Percentiles rank a stretch among this genome's conserved stretches.
phyloP scores from a whole-genome alignment of 2,888 invertebrate species.

The Dendrolimus houi region DNA sequence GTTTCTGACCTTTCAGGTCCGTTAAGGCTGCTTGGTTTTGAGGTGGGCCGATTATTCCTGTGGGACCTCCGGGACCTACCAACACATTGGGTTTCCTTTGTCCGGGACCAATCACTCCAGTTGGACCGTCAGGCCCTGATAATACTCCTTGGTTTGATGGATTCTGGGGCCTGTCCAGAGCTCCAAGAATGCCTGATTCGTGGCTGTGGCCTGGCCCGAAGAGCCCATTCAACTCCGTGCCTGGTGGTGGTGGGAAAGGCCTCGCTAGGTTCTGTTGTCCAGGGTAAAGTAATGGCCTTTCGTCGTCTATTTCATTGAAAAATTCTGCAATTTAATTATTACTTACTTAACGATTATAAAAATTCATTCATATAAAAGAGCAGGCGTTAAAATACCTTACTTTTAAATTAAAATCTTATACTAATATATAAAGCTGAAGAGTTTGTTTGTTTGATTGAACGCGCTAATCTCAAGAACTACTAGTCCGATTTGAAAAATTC shows the following conservation, averaged over 20 bases:
- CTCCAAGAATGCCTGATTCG: slow-evolving; percentile 13
- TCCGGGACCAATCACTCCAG: slow-evolving; percentile 25
- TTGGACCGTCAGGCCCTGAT: slow-evolving; percentile 55
- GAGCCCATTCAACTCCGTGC: slow-evolving; percentile 12
- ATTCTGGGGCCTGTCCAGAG: slow-evolving; percentile 12
- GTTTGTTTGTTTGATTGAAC: too few relatives aligned
- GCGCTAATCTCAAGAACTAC: too few relatives aligned
- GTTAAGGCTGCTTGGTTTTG: not conserved
- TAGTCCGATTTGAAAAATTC: too few relatives aligned
- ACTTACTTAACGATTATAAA: too few relatives aligned
- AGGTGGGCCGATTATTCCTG: slow-evolving; percentile 29
- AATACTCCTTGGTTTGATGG: slow-evolving; percentile 36
- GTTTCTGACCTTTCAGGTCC: slow-evolving; percentile 4
- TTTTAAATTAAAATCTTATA: too few relatives aligned
- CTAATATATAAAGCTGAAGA: too few relatives aligned
- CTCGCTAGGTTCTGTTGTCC: slow-evolving; percentile 25
- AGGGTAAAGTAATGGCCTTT: slow-evolving; percentile 41
- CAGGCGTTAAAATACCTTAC: too few relatives aligned
- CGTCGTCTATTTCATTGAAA: slow-evolving; percentile 55
- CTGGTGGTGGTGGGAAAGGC: slow-evolving; percentile 30
- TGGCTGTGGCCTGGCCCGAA: slow-evolving; percentile 22
- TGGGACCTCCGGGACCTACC: slow-evolving; percentile 54
- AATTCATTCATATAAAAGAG: too few relatives aligned
- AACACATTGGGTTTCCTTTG: slow-evolving; percentile 30
- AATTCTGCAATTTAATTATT: slow-evolving; percentile 31